Evolutionary conservation across 2,113 vertebrate species (phyloP), one percentile per base, ranked within the genome.

Genomic region (Capreolus pygargus): DNA sequence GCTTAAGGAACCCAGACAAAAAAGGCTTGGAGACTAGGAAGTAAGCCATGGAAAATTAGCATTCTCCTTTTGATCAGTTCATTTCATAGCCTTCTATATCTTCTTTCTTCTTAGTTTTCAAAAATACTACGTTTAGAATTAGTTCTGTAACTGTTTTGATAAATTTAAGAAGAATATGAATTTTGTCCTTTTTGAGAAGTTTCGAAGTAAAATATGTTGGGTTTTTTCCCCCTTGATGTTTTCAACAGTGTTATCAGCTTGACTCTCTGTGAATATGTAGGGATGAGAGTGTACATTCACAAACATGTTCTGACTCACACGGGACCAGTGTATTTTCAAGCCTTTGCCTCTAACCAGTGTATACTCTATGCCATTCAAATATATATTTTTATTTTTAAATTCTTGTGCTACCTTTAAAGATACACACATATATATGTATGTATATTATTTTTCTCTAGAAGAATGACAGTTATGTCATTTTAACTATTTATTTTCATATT

Each of bases 31-130:
- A 84, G 39, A 81, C 7, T 47, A 92, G 64, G 79, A 96, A 86
- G 94, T 36, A 60, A 95, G 78, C 67, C 82, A 79, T 78, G 33
- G 61, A 74, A 89, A 94, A 95, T 89, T 85, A 82, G 23, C 87
- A 89, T 96, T 96, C 97, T 86, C 16, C n/a, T 96, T 94, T 91
- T 79, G 28, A 79, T 60, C 39, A 33, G 14, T 92, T 96, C 23
- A 60, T 81, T 85, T 76, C 19, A 28, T 88, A 60, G 57, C 23
- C 28, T 57, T 97, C 64, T 43, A 6, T 54, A 84, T 36, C 17
- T 76, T 79, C n/a, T 94, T 95, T 94, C 47, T 70, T 86, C 61
- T 23, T 76, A 27, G 54, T 88, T 95, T 82, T 96, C 43, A 82
- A 91, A 88, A 85, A 86, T 55, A n/a, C 3, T 50, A 8, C 25